Conservation (phyloP, 2,113 vertebrate species). For the Mirza zaza region DNA sequence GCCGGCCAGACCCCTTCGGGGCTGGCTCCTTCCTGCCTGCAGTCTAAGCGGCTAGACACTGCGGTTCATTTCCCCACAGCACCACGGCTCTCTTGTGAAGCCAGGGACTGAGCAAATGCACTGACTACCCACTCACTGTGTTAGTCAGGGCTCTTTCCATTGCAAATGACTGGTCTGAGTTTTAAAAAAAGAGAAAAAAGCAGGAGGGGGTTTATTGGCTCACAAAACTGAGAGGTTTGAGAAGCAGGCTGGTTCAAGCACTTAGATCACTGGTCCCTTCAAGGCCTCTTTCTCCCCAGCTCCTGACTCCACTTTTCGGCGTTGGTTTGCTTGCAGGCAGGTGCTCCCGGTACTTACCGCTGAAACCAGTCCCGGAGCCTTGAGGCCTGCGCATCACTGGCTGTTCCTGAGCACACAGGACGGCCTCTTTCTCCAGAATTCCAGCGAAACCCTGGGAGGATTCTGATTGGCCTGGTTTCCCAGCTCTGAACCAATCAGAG, state of each 20-base stretch:
- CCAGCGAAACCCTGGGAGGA: not conserved
- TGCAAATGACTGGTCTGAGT: not conserved
- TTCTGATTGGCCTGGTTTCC: not conserved
- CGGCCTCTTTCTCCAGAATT: not conserved
- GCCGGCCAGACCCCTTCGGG: not conserved
- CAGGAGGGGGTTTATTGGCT: not conserved
- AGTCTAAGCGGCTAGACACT: not conserved
- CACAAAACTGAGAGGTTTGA: not conserved
- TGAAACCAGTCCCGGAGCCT: not conserved
- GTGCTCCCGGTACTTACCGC: fast-evolving
- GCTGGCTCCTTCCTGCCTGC: not conserved
- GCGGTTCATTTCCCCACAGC: not conserved
- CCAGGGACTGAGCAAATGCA: not conserved
- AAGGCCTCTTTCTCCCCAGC: not conserved
- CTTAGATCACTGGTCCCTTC: not conserved
- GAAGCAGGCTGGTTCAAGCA: not conserved
- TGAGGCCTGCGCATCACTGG: not conserved
- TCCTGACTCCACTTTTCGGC: not conserved
- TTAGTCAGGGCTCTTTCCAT: not conserved
- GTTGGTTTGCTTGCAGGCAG: not conserved
- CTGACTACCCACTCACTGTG: not conserved
- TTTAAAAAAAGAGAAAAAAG: not conserved
- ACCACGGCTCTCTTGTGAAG: not conserved
- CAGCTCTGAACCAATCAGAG: not conserved
- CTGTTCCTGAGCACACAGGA: not conserved